Percentiles rank a stretch among this genome's conserved stretches.
Evolutionary conservation across 1,140 invertebrate species (phyloP).

Genomic region (Pachypsylla venusta): DNA sequence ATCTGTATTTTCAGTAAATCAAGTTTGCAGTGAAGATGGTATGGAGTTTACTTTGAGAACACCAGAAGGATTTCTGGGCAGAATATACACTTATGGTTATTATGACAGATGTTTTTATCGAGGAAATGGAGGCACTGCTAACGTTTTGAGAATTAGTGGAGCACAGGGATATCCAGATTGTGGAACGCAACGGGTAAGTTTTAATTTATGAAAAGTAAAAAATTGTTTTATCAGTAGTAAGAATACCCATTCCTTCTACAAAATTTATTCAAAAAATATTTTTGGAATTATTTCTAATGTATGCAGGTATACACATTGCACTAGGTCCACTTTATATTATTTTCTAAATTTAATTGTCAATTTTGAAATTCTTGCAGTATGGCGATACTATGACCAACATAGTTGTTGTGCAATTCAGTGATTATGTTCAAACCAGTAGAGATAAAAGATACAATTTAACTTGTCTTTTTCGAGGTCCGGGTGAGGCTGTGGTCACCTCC

Average conservation of each 20-base stretch:
- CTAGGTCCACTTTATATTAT: slow-evolving; percentile 3
- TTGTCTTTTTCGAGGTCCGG: slow-evolving; percentile 74
- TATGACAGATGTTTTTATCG: slow-evolving; percentile 83
- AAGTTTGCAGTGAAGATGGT: slow-evolving; percentile 80
- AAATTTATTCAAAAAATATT: too few species aligned
- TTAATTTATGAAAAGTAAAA: too few species aligned
- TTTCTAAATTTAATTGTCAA: too few species aligned
- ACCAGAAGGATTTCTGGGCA: slow-evolving; percentile 70
- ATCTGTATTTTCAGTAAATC: slow-evolving; percentile 47
- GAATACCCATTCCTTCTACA: too few species aligned
- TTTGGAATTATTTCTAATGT: too few species aligned
- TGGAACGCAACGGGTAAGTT: slow-evolving; percentile 59
- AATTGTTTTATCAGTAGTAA: too few species aligned
- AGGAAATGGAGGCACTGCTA: slow-evolving; percentile 68
- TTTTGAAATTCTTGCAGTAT: slow-evolving; percentile 40
- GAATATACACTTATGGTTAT: slow-evolving; percentile 82
- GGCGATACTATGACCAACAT: slow-evolving; percentile 88
- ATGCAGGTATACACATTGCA: neutral
- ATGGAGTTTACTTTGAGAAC: slow-evolving; percentile 84
- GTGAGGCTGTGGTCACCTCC: slow-evolving; percentile 81
- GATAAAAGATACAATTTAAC: slow-evolving; percentile 87
- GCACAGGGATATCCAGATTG: slow-evolving; percentile 81
- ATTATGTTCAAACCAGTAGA: slow-evolving; percentile 76
- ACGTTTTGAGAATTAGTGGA: slow-evolving; percentile 68
- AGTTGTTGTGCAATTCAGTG: slow-evolving; percentile 84